Conservation (phyloP, 2,888 invertebrate genomes). For the Drosophila borealis region DNA sequence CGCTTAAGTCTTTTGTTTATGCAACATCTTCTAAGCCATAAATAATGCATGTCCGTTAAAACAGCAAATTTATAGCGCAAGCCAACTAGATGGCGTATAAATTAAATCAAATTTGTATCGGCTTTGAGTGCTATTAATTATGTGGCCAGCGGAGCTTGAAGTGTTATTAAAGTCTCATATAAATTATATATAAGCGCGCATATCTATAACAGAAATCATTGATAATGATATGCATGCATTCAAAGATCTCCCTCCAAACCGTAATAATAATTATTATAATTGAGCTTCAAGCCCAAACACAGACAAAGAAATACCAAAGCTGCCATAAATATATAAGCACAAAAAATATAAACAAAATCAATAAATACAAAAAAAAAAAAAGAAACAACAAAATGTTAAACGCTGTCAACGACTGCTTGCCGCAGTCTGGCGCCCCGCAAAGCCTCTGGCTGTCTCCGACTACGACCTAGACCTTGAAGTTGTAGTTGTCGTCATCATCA, state of each 20-base stretch:
- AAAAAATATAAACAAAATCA: constrained; percentile 14
- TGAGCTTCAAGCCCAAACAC: constrained; percentile 6
- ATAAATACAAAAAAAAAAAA: constrained; percentile 25
- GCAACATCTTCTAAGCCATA: constrained; percentile 53
- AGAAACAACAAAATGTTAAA: constrained; percentile 39
- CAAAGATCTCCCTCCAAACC: constrained; percentile 11
- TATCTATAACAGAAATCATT: constrained; percentile 37
- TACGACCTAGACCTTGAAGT: constrained; percentile 77
- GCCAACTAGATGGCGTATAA: constrained; percentile 47
- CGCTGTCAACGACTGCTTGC: constrained; percentile 61
- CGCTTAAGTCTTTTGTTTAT: constrained; percentile 71
- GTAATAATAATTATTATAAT: constrained; percentile 47
- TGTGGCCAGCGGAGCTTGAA: constrained; percentile 13
- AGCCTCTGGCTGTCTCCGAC: constrained; percentile 30
- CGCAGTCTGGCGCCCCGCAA: constrained; percentile 31
- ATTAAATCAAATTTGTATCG: constrained; percentile 38
- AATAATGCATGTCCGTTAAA: constrained; percentile 42
- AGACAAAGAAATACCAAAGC: constrained; percentile 13
- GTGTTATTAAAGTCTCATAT: constrained; percentile 44
- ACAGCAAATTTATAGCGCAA: constrained; percentile 52
- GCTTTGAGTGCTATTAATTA: constrained; percentile 52
- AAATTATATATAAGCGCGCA: constrained; percentile 34
- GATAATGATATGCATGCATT: constrained; percentile 39
- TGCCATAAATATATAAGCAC: constrained; percentile 3
- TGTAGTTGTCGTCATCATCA: constrained; percentile 28